Base-by-base conservation (phyloP, 2,113 vertebrate species). In the Gasterosteus nipponicus region DNA sequence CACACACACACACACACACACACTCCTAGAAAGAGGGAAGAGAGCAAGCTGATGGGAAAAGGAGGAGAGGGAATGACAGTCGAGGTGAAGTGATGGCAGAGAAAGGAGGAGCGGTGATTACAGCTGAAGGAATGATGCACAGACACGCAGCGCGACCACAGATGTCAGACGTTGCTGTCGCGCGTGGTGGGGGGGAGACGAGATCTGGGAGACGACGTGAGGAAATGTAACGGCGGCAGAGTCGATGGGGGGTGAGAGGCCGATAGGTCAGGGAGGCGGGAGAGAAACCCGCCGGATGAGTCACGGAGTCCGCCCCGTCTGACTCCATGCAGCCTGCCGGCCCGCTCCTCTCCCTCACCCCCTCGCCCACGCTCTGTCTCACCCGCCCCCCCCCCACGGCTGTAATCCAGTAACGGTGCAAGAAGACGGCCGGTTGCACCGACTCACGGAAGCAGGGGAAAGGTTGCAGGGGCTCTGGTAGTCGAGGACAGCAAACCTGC, bases 251-350 rank as follows among this genome's bases (percentile, higher is more conserved):
- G 70, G 80, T 22, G 56, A 75, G 68, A 82, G 73, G 83, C 70
- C 68, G 77, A 91, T 81, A 89, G 86, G 87, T 89, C 85, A 89
- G 60, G 54, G 75, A 87, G 80, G 81, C 85, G 87, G 87, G 60
- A 58, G 78, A 87, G 80, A 82, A 83, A 83, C 63, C 67, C 69
- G 4, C 80, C 10, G 60, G 78, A 83, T 87, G 89, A 91, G 81
- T 90, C 88, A 88, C 64, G 70, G 57, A 89, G 82, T 88, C 84
- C 74, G 66, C 77, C 53, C 63, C 72, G 84, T 91, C 73, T 64
- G 78, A 85, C 82, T 84, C 19, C 35, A 73, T 31, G 51, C 57
- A 60, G 82, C 54, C 80, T 82, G 82, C 76, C 86, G 80, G 72
- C 49, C 22, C 78, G n/a, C 70, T 77, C 41, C 46, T 56, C 77